Conservation (phyloP, 1,140 invertebrate species). For the Belonocnema kinseyi region DNA sequence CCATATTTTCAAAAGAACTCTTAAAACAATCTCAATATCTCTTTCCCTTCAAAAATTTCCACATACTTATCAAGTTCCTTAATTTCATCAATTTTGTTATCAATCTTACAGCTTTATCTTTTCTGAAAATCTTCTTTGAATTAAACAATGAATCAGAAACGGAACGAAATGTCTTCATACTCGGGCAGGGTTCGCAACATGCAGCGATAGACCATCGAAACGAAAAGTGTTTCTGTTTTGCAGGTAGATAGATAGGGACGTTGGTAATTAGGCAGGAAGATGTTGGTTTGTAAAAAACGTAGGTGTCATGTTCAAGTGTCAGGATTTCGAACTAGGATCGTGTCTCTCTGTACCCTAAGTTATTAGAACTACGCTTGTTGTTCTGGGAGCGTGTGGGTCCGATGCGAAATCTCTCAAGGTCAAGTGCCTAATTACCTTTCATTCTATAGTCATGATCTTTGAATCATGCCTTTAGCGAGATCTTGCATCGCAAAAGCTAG, state of each 20-base stretch:
- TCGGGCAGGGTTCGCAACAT: slow-evolving; percentile 69
- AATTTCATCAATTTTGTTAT: slow-evolving; percentile 29
- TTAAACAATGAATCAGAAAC: slow-evolving; percentile 38
- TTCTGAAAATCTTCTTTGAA: slow-evolving; percentile 14
- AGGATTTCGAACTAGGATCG: slow-evolving; percentile 50
- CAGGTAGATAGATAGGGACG: slow-evolving; percentile 52
- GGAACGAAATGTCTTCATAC: slow-evolving; percentile 63
- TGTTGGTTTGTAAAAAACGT: slow-evolving; percentile 32
- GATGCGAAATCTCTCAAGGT: slow-evolving; percentile 53
- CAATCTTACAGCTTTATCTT: slow-evolving; percentile 46
- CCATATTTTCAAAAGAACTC: not conserved
- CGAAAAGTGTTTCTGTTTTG: slow-evolving; percentile 56
- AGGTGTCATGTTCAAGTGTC: slow-evolving; percentile 46
- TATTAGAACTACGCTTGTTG: slow-evolving; percentile 55
- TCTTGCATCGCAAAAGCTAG: slow-evolving; percentile 54
- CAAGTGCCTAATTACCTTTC: not conserved
- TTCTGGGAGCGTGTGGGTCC: slow-evolving; percentile 53
- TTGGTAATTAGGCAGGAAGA: slow-evolving; percentile 47
- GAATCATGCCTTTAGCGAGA: slow-evolving; percentile 45
- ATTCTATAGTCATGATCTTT: not conserved
- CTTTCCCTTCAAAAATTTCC: not conserved
- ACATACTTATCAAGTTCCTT: not conserved
- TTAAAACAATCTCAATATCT: not conserved
- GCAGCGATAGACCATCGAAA: slow-evolving; percentile 70
- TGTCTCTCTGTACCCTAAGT: slow-evolving; percentile 54